phyloP scores from a whole-genome alignment of 2,113 vertebrate species.

The Uria aalge region DNA sequence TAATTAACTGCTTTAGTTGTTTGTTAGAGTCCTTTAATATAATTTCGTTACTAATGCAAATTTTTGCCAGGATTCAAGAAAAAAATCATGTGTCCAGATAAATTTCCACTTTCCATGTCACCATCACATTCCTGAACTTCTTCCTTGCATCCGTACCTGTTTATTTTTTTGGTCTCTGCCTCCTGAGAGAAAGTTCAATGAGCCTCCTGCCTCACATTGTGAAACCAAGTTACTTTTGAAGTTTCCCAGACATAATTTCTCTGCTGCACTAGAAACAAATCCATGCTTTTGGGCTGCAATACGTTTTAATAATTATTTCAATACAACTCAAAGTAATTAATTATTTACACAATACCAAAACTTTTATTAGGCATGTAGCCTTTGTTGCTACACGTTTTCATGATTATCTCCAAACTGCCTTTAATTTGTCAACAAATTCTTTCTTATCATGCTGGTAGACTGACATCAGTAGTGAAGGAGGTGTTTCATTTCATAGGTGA shows the following conservation, averaged over 20 bases:
- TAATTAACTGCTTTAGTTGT: not conserved
- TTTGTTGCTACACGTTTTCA: not conserved
- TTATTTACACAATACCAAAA: not conserved
- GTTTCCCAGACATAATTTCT: not conserved
- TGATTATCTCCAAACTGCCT: not conserved
- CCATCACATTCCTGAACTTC: not conserved
- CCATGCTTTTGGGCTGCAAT: not conserved
- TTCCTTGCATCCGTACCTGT: not conserved
- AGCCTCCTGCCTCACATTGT: not conserved
- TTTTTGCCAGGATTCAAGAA: not conserved
- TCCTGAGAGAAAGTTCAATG: not conserved
- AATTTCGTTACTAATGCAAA: not conserved
- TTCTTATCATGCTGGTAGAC: not conserved
- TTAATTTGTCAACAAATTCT: not conserved
- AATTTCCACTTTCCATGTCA: not conserved
- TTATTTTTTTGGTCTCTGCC: not conserved
- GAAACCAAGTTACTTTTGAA: not conserved
- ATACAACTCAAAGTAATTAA: not conserved
- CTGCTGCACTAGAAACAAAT: not conserved
- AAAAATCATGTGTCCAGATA: not conserved
- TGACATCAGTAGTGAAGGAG: not conserved
- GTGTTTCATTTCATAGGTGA: not conserved
- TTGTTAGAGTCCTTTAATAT: not conserved
- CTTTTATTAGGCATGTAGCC: not conserved
- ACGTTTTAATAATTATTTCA: not conserved